phyloP scores from a whole-genome alignment of 2,113 vertebrate species.

The Empidonax alnorum region DNA sequence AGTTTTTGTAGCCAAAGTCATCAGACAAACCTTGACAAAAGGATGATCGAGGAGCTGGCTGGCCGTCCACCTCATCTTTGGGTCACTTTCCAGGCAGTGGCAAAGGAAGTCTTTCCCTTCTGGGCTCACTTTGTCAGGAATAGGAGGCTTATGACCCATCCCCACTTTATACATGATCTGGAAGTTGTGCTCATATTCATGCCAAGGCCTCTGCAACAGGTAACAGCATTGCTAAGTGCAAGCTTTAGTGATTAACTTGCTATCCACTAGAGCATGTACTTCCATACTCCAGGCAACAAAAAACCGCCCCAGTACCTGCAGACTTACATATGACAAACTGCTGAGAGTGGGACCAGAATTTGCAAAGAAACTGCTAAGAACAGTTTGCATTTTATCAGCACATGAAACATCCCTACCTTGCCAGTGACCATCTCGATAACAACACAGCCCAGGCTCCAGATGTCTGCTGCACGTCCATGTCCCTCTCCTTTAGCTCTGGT shows the following conservation, averaged over 20 bases:
- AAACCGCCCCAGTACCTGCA: not conserved
- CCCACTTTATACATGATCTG: conserved; percentile 99
- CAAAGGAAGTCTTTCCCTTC: conserved; percentile 96
- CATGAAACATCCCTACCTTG: conserved; percentile 80
- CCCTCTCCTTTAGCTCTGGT: conserved; percentile 98
- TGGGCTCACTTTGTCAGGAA: conserved; percentile 94
- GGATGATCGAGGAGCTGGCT: conserved; percentile 96
- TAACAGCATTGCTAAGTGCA: not conserved
- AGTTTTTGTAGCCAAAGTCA: not conserved
- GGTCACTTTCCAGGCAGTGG: conserved; percentile 97
- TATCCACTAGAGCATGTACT: not conserved
- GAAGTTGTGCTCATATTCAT: conserved; percentile 99
- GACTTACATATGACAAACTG: not conserved
- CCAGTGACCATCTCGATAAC: conserved; percentile 99
- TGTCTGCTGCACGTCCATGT: conserved; percentile 94
- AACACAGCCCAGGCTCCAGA: conserved; percentile 98
- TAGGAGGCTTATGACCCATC: conserved; percentile 97
- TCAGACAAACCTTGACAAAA: conserved; percentile 91
- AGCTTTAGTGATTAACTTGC: not conserved
- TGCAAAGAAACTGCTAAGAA: not conserved
- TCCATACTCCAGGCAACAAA: not conserved
- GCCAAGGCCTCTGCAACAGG: conserved; percentile 90
- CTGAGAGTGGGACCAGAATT: not conserved
- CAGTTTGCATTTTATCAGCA: not conserved
- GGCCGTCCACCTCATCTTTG: conserved; percentile 93